Evolutionary conservation across 2,113 vertebrate genomes (phyloP).

Genomic region (Pseudolaguvia tuberculata): DNA sequence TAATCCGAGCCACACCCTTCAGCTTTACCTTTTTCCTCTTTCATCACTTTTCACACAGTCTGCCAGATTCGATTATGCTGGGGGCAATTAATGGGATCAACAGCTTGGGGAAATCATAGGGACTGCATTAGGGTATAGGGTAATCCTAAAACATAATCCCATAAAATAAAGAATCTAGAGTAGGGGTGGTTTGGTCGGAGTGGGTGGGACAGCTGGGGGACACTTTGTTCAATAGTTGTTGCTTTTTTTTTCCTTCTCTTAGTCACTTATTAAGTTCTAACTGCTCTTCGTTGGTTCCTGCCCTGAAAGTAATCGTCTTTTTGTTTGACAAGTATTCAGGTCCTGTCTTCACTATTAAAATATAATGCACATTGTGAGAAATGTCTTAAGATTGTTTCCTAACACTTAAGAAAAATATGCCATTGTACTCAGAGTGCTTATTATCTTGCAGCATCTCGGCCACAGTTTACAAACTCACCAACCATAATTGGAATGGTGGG

Average conservation of each 20-base stretch:
- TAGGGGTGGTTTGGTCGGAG: background rate
- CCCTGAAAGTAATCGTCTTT: background rate
- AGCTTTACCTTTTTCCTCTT: background rate
- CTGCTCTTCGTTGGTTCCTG: background rate
- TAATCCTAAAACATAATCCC: background rate
- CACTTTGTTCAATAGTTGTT: background rate
- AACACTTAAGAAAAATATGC: background rate
- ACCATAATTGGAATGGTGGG: slow-evolving; percentile 88
- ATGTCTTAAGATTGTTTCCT: background rate
- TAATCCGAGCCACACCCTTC: background rate
- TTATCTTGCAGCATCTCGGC: slow-evolving; percentile 71
- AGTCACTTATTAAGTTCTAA: background rate
- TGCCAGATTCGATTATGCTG: background rate
- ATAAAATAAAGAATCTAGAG: background rate
- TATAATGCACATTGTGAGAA: background rate
- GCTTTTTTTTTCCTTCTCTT: background rate
- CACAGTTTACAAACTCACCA: slow-evolving; percentile 87
- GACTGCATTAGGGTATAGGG: background rate
- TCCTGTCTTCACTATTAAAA: background rate
- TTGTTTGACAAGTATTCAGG: background rate
- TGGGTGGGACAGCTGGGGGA: background rate
- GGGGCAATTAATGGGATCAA: no score
- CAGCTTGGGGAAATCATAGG: background rate
- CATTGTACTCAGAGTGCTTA: slow-evolving; percentile 15
- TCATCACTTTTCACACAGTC: background rate